A percentile compares a stretch with the other conserved stretches of the same genome.
Conservation (phyloP, 2,113 vertebrate species). For the Aix galericulata region DNA sequence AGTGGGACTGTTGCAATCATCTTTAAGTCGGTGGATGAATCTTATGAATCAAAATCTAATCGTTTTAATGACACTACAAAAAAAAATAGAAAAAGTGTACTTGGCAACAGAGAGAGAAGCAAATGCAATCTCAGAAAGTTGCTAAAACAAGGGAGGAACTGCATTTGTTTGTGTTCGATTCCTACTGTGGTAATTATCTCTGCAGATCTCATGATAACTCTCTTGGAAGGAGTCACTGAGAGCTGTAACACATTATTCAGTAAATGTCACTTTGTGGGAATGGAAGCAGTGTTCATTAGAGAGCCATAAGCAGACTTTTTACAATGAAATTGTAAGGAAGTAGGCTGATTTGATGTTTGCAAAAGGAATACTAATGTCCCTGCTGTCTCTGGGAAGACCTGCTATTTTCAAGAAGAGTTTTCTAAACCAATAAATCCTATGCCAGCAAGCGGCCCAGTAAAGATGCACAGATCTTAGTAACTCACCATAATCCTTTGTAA, state of each 20-base stretch:
- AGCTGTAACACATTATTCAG: background rate
- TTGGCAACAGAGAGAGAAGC: background rate
- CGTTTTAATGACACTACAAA: background rate
- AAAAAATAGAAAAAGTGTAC: background rate
- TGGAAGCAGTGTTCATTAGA: background rate
- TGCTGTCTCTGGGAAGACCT: background rate
- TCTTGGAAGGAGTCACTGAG: background rate
- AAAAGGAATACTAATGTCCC: background rate
- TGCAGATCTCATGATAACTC: background rate
- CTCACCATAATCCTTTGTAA: background rate
- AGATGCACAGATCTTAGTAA: background rate
- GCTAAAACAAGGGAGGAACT: background rate
- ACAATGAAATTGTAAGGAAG: background rate
- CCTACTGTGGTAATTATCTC: background rate
- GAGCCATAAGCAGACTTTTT: background rate
- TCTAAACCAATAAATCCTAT: background rate
- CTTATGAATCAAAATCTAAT: slow-evolving; percentile 7
- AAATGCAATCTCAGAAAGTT: background rate
- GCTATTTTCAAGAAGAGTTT: background rate
- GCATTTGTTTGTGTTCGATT: background rate
- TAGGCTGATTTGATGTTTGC: background rate
- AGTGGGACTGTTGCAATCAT: background rate
- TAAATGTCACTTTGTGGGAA: background rate
- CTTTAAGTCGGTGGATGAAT: background rate
- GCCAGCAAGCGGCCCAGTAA: background rate